These are phyloP conservation scores for Epinotia ramella DNA, from an alignment of 2,888 invertebrate genomes.

Conservation along the genomic window DNA sequence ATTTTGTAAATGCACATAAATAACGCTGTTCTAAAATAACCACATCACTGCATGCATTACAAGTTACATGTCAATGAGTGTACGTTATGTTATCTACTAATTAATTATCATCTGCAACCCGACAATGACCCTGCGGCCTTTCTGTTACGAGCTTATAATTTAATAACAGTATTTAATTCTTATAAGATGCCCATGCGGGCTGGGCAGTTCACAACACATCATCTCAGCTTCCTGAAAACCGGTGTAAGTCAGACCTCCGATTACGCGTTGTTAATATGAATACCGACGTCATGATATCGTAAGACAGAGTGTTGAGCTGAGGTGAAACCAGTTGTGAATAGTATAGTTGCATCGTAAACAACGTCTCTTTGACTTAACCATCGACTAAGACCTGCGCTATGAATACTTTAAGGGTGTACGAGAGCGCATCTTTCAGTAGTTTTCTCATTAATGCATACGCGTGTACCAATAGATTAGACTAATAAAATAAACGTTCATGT, in stretches of 20 bases:
- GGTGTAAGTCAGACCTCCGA: neutral
- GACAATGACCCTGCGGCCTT: slow-evolving; percentile 25
- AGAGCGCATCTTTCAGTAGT: slow-evolving; percentile 6
- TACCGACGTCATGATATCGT: neutral
- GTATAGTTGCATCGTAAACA: slow-evolving; percentile 52
- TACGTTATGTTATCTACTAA: slow-evolving; percentile 28
- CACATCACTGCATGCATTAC: neutral
- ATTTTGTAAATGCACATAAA: neutral
- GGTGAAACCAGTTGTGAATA: neutral
- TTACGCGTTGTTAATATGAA: neutral
- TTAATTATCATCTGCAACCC: slow-evolving; percentile 31
- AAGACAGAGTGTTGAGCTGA: neutral
- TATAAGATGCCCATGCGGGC: slow-evolving; percentile 33
- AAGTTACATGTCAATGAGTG: slow-evolving; percentile 11
- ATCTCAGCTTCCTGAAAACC: neutral
- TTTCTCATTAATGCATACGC: slow-evolving; percentile 51
- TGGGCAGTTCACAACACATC: neutral
- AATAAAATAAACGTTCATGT: slow-evolving; percentile 63
- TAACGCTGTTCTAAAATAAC: neutral
- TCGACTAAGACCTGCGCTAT: neutral
- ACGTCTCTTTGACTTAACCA: slow-evolving; percentile 37
- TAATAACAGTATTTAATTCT: slow-evolving; percentile 22
- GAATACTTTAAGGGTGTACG: neutral
- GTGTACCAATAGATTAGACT: slow-evolving; percentile 58
- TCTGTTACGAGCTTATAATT: slow-evolving; percentile 18